Percentiles rank a stretch among this genome's conserved stretches.
These are phyloP conservation scores for Odontomyia ornata DNA, from an alignment of 2,888 invertebrate genomes.

Conservation along the genomic window DNA sequence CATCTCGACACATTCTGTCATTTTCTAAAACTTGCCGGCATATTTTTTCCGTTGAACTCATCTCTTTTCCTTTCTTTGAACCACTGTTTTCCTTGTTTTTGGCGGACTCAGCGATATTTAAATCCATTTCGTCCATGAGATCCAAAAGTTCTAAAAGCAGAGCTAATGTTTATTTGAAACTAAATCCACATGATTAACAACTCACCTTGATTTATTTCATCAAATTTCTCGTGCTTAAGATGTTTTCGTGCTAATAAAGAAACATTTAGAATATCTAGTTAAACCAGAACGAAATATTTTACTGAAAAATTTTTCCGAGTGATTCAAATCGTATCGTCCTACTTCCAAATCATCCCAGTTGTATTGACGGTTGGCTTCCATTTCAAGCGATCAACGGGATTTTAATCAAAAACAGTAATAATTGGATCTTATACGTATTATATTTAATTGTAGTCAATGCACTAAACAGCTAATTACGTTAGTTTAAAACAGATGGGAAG, in stretches of 20 bases:
- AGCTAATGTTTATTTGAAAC: neutral
- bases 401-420: neutral
- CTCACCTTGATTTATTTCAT: slow-evolving; percentile 45
- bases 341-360: slow-evolving; percentile 60
- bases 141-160: slow-evolving; percentile 6
- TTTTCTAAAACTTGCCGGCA: neutral
- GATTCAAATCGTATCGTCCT: slow-evolving; percentile 56
- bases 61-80: neutral
- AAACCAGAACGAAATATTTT: slow-evolving; percentile 44
- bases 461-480: no score
- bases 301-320: slow-evolving; percentile 59
- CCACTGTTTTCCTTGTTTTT: neutral
- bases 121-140: slow-evolving; percentile 13
- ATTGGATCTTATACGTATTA: neutral
- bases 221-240: slow-evolving; percentile 52
- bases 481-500: neutral
- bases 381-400: neutral
- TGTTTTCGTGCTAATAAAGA: slow-evolving; percentile 52
- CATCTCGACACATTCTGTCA: neutral
- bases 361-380: slow-evolving; percentile 45
- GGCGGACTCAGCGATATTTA: neutral
- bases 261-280: slow-evolving; percentile 40
- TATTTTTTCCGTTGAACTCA: neutral
- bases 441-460: neutral
- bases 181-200: no score